phyloP scores from a whole-genome alignment of 1,140 invertebrate species.

The Zaprionus camerounensis region DNA sequence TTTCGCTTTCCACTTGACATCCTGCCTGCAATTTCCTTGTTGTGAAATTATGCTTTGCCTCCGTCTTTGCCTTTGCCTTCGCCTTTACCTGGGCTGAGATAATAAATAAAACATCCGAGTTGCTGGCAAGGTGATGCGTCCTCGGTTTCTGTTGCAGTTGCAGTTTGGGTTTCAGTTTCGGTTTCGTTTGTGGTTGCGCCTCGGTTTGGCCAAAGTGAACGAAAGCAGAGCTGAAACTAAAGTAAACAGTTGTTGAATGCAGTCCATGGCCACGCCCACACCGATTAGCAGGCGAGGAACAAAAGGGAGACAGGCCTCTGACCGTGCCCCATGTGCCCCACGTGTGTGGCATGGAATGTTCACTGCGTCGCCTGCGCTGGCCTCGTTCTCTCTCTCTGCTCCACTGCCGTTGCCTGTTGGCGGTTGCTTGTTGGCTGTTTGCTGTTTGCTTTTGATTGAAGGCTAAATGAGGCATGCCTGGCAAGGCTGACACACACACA shows the following conservation, averaged over 20 bases:
- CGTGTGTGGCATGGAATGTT: background rate
- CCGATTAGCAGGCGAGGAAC: constrained; percentile 33
- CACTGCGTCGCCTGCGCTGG: constrained; percentile 1
- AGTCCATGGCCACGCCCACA: constrained; percentile 28
- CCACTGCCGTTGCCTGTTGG: constrained; percentile 28
- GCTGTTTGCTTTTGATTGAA: constrained; percentile 73
- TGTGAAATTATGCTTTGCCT: constrained; percentile 70
- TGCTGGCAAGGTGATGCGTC: constrained; percentile 1
- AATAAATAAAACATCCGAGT: constrained; percentile 56
- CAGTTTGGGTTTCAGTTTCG: background rate
- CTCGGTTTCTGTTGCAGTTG: constrained; percentile 8
- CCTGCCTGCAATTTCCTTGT: constrained; percentile 75
- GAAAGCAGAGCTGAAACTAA: constrained; percentile 34
- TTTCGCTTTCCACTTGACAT: constrained; percentile 76
- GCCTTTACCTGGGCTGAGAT: constrained; percentile 24
- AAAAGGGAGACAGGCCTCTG: constrained; percentile 32
- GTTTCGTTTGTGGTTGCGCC: constrained; percentile 6
- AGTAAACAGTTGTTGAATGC: constrained; percentile 64
- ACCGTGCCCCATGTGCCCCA: constrained; percentile 23
- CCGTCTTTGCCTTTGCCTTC: constrained; percentile 21
- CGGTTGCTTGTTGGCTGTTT: constrained; percentile 39
- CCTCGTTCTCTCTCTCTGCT: constrained; percentile 24
- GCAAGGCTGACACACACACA: constrained; percentile 36
- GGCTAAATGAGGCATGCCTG: constrained; percentile 77
- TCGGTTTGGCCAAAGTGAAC: constrained; percentile 28